A percentile compares a stretch with the other conserved stretches of the same genome.
Evolutionary conservation across 1,140 invertebrate species (phyloP).

Genomic region (Psilanteris sp.): DNA sequence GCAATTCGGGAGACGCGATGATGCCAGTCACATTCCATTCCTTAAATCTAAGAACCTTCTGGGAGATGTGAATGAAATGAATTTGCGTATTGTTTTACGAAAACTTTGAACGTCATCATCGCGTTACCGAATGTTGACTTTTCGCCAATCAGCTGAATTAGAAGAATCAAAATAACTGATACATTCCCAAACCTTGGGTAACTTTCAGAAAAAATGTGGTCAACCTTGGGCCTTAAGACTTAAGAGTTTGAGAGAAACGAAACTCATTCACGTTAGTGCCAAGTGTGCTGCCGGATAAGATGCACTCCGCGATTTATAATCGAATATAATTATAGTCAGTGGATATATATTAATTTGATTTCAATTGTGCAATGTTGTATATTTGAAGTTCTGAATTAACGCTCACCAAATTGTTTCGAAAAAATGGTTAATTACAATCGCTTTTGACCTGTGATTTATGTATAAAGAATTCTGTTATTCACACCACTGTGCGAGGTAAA

Average conservation of each 20-base stretch:
- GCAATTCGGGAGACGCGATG: not conserved
- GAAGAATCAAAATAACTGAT: conserved; percentile 4
- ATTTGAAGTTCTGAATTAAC: not conserved
- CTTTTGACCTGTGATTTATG: conserved; percentile 9
- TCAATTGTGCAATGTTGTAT: conserved; percentile 6
- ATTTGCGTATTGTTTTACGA: too few species aligned
- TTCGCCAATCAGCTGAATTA: conserved; percentile 5
- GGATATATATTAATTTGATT: not conserved
- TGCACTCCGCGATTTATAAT: conserved; percentile 63
- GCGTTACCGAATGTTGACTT: conserved; percentile 1
- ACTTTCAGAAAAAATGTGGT: conserved; percentile 72
- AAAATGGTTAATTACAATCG: too few species aligned
- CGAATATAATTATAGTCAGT: conserved; percentile 5
- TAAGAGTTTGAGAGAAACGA: conserved; percentile 64
- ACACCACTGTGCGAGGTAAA: conserved; percentile 40
- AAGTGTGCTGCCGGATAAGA: conserved; percentile 66
- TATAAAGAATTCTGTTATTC: conserved; percentile 28
- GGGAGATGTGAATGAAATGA: not conserved
- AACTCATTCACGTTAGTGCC: conserved; percentile 73
- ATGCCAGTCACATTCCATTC: not conserved
- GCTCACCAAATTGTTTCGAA: not conserved
- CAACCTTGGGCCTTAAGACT: conserved; percentile 73
- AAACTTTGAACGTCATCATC: too few species aligned
- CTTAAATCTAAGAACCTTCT: too few species aligned
- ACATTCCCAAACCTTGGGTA: conserved; percentile 44